Conservation (phyloP, 1,140 invertebrate genomes). For the Zophobas morio region DNA sequence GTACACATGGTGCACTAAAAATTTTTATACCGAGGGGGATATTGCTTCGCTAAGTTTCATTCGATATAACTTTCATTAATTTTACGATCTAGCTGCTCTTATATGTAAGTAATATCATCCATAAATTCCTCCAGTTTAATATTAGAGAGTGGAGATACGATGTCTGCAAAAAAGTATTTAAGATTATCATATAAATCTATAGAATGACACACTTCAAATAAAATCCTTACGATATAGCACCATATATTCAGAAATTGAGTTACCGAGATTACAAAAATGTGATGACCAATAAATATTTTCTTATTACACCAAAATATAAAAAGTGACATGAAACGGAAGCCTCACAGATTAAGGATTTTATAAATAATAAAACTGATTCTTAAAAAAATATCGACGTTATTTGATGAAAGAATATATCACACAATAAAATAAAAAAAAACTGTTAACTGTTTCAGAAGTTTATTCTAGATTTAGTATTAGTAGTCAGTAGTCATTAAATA, state of each 20-base stretch:
- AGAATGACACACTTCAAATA: background rate
- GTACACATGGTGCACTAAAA: constrained; percentile 53
- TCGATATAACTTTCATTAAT: constrained; percentile 54
- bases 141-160: background rate
- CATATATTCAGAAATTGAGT: constrained; percentile 7
- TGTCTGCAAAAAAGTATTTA: constrained; percentile 8
- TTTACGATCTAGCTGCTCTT: constrained; percentile 47
- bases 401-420: too few species aligned
- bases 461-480: too few species aligned
- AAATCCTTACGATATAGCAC: constrained; percentile 6
- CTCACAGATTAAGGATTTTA: background rate
- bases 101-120: constrained; percentile 43
- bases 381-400: too few species aligned
- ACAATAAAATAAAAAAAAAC: too few species aligned
- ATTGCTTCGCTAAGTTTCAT: constrained; percentile 47
- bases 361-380: too few species aligned
- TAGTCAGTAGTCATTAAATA: too few species aligned
- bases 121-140: constrained; percentile 44
- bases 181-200: background rate
- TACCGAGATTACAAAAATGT: constrained; percentile 23
- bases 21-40: constrained; percentile 44
- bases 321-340: background rate
- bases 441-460: too few species aligned
- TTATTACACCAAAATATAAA: background rate
- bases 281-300: constrained; percentile 11